Conservation (phyloP, 2,888 invertebrate genomes). For the Nycteola revayana region DNA sequence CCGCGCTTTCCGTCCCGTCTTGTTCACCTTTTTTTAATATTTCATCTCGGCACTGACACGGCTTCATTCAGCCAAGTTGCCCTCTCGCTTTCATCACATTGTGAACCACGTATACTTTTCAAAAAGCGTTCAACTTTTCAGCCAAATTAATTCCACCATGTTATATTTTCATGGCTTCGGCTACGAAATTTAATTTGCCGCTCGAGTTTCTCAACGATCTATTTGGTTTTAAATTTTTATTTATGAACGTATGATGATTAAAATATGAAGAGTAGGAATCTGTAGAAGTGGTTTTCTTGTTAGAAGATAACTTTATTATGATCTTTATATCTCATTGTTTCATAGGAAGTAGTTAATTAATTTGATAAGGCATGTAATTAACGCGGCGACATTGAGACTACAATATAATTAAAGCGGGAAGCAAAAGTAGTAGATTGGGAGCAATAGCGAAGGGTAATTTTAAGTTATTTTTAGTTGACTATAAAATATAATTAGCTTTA, state of each 20-base stretch:
- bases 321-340: too few species aligned
- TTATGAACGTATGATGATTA: slow-evolving; percentile 29
- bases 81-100: slow-evolving; percentile 77
- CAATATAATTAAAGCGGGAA: too few species aligned
- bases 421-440: too few species aligned
- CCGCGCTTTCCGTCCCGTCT: slow-evolving; percentile 31
- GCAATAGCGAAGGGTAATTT: too few species aligned
- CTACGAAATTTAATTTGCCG: slow-evolving; percentile 71
- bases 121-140: slow-evolving; percentile 60
- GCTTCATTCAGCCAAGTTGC: slow-evolving; percentile 69
- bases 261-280: slow-evolving; percentile 20
- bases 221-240: slow-evolving; percentile 59
- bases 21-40: slow-evolving; percentile 63
- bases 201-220: slow-evolving; percentile 56
- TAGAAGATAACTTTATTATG: too few species aligned
- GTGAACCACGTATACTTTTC: slow-evolving; percentile 48
- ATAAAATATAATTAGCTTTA: too few species aligned
- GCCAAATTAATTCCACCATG: slow-evolving; percentile 74
- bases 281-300: too few species aligned
- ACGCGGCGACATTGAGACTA: too few species aligned
- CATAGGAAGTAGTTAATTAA: too few species aligned
- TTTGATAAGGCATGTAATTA: too few species aligned
- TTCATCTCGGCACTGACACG: slow-evolving; percentile 59
- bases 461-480: too few species aligned
- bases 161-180: slow-evolving; percentile 66